Base-by-base conservation (phyloP, 2,888 invertebrate genomes). In the Epinotia ramella region DNA sequence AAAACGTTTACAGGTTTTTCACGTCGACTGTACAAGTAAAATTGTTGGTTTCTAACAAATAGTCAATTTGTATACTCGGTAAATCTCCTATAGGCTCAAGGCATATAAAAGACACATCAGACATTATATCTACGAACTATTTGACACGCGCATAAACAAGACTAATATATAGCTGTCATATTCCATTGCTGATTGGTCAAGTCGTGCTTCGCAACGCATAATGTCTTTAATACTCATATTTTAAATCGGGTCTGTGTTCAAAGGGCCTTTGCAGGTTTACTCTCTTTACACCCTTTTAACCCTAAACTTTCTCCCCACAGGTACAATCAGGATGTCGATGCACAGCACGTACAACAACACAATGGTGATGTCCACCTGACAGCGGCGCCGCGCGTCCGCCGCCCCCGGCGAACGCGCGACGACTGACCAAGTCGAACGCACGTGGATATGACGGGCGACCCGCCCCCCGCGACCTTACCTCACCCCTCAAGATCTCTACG, bases 261-360 rank as follows among this genome's bases (percentile, higher is more conserved):
- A 33, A 40, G 4, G 18, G 66, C 18, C 7, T 56, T 40, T 53
- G 1, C 13, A 67, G 18, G 13, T 67, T 67, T 9, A 56, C 16
- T 67, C 4, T 0, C 2, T 75, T 74, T 70, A 71, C 75, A 44
- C 49, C 57, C 20, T 77, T 18, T 74, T 64, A 18, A 75, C 78
- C 71, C 66, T 7, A 60, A 77, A 9, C 53, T 72, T 76, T 65
- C 53, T 80, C 84, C 79, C 80, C 9, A 56, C 87, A 94, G 94
- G 94, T 86, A 94, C 94, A 49, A 92, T 94, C 76, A 89, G 93
- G 78, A 92, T 94, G 78, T 94, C 94, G 79, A 89, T 93, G 90
- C 90, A 94, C 85, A 94, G 94, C 93, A 92, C 92, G 67, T 93
- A 92, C 87, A 93, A 94, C 84, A 93, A 92, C 80, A 91, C 93